phyloP scores from a whole-genome alignment of 2,797 vertebrate genomes.

The Labeo calbasu region DNA sequence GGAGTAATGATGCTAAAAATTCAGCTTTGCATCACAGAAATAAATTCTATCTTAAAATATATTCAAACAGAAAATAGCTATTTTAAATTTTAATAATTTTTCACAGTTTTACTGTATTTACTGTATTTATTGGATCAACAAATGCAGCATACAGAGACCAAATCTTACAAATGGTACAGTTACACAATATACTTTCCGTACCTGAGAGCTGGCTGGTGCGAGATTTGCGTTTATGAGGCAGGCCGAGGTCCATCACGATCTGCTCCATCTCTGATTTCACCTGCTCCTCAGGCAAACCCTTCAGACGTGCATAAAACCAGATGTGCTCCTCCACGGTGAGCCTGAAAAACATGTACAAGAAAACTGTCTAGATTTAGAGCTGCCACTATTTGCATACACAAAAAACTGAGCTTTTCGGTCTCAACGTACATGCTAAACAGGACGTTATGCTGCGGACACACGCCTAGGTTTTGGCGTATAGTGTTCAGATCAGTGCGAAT shows the following conservation, averaged over 20 bases:
- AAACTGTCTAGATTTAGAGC: neutral
- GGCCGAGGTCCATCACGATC: constrained; percentile 90
- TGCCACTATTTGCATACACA: neutral
- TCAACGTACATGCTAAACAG: constrained; percentile 88
- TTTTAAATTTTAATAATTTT: neutral
- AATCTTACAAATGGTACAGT: neutral
- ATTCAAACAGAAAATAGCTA: neutral
- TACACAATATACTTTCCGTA: constrained; percentile 61
- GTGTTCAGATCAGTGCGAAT: constrained; percentile 89
- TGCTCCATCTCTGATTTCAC: constrained; percentile 95
- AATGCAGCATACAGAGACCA: neutral
- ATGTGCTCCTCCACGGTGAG: constrained; percentile 97
- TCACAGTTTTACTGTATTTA: neutral
- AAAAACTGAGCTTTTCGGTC: neutral
- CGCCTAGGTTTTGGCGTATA: constrained; percentile 93
- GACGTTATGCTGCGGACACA: constrained; percentile 98
- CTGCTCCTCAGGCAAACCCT: constrained; percentile 88
- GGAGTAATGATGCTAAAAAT: neutral
- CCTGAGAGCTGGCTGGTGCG: constrained; percentile 92
- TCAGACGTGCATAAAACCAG: constrained; percentile 96
- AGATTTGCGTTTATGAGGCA: constrained; percentile 90
- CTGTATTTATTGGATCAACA: neutral
- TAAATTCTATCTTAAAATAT: no score
- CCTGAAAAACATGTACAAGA: constrained; percentile 71
- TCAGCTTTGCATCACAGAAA: neutral